These are phyloP conservation scores for Turritopsis rubra DNA, from an alignment of 30 jellyfish, hydroid and myxozoan species.

Conservation along the genomic window DNA sequence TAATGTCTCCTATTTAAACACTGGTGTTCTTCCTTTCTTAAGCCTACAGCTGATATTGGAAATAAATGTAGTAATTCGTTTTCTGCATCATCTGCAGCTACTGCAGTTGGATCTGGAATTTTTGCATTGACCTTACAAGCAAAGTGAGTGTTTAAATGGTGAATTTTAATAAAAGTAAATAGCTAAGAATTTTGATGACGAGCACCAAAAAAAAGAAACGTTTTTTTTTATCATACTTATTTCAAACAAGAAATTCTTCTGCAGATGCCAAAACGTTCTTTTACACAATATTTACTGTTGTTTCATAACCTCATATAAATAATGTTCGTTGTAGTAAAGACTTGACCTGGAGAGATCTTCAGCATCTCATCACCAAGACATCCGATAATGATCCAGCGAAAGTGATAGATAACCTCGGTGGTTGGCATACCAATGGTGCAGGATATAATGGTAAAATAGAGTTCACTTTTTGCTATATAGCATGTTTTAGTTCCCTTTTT, in stretches of 20 bases:
- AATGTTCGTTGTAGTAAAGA: conserved; percentile 28
- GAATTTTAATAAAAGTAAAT: too few species aligned
- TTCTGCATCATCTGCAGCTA: conserved; percentile 48
- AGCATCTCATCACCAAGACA: conserved; percentile 33
- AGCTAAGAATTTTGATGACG: too few species aligned
- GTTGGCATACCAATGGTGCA: conserved; percentile 41
- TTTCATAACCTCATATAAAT: too few species aligned
- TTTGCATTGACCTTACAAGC: conserved; percentile 57
- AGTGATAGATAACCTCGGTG: neutral
- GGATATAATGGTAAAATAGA: conserved; percentile 30
- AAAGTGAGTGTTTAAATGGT: conserved; percentile 20
- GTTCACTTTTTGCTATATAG: neutral
- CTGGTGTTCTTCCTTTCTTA: neutral
- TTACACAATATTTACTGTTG: too few species aligned
- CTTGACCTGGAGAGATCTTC: conserved; percentile 47
- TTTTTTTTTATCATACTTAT: too few species aligned
- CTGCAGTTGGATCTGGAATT: conserved; percentile 54
- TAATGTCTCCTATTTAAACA: neutral
- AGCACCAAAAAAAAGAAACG: too few species aligned
- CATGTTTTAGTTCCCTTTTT: neutral
- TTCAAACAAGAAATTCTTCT: too few species aligned
- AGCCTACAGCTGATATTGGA: conserved; percentile 39
- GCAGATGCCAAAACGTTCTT: too few species aligned
- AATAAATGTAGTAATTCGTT: conserved; percentile 30
- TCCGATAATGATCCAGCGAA: conserved; percentile 13